Percentiles rank a stretch among this genome's conserved stretches.
Conservation (phyloP, 2,113 vertebrate genomes). For the Anseranas semipalmata region DNA sequence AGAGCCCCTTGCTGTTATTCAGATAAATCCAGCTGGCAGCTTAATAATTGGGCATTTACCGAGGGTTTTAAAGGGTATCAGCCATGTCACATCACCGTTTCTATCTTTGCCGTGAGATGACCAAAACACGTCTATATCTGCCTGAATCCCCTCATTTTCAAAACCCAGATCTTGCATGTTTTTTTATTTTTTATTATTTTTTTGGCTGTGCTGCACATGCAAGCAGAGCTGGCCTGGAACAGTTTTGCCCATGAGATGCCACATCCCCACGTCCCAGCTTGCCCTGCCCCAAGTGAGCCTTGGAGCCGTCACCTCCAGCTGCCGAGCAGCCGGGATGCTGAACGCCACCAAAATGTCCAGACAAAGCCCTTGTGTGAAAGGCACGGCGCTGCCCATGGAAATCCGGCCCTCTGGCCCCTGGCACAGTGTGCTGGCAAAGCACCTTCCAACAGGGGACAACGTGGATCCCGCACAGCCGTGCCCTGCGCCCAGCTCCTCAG, state of each 20-base stretch:
- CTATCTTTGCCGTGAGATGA: neutral
- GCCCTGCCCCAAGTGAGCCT: neutral
- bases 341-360: neutral
- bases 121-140: neutral
- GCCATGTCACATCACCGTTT: accelerated
- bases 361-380: neutral
- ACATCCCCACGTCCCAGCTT: accelerated
- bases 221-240: neutral
- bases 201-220: neutral
- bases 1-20: neutral
- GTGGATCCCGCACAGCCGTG: too few relatives aligned
- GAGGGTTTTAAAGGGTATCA: neutral
- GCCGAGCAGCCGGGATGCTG: neutral
- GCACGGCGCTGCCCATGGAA: neutral
- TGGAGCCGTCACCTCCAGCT: neutral
- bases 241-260: neutral
- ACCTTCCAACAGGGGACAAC: neutral
- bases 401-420: neutral
- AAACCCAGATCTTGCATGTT: neutral
- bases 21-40: neutral
- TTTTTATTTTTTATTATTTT: neutral
- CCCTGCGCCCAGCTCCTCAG: too few relatives aligned
- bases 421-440: neutral
- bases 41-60: neutral
- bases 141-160: neutral